A percentile compares a stretch with the other conserved stretches of the same genome.
Evolutionary conservation across 2,888 invertebrate species (phyloP).

Genomic region (Dynastes maya): DNA sequence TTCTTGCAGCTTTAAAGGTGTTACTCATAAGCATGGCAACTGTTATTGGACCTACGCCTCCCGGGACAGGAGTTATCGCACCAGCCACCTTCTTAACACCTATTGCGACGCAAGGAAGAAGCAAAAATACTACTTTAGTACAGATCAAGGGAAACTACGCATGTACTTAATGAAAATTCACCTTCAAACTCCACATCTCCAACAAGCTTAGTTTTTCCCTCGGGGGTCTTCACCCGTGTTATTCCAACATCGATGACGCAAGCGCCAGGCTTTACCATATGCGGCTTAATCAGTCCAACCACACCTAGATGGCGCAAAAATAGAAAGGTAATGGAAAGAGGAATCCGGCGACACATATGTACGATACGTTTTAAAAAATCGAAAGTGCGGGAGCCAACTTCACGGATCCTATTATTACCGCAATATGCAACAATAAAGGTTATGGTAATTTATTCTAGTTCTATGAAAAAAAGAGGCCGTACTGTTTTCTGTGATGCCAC

Average conservation of each 20-base stretch:
- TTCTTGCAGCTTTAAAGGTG: constrained; percentile 81
- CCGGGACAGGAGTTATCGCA: constrained; percentile 90
- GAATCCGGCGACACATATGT: too few species aligned
- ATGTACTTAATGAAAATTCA: constrained; percentile 62
- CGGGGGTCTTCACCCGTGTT: constrained; percentile 78
- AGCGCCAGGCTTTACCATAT: constrained; percentile 92
- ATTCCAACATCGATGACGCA: constrained; percentile 93
- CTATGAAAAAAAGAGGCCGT: too few species aligned
- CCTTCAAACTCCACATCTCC: constrained; percentile 93
- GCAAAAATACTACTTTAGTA: constrained; percentile 20
- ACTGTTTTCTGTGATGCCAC: too few species aligned
- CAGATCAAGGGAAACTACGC: too few species aligned
- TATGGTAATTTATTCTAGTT: too few species aligned
- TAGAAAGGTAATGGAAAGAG: too few species aligned
- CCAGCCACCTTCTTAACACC: constrained; percentile 87
- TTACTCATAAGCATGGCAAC: constrained; percentile 95
- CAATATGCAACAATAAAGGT: too few species aligned
- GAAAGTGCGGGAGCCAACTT: too few species aligned
- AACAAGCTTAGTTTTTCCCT: constrained; percentile 82
- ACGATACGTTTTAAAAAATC: too few species aligned
- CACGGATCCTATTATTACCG: too few species aligned
- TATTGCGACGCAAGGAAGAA: constrained; percentile 62
- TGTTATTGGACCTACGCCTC: constrained; percentile 96
- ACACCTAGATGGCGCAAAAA: constrained; percentile 73
- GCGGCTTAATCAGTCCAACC: constrained; percentile 82